Percentiles rank a stretch among this genome's conserved stretches.
phyloP scores from a whole-genome alignment of 1,140 invertebrate species.

The Trypoxylus dichotomus region DNA sequence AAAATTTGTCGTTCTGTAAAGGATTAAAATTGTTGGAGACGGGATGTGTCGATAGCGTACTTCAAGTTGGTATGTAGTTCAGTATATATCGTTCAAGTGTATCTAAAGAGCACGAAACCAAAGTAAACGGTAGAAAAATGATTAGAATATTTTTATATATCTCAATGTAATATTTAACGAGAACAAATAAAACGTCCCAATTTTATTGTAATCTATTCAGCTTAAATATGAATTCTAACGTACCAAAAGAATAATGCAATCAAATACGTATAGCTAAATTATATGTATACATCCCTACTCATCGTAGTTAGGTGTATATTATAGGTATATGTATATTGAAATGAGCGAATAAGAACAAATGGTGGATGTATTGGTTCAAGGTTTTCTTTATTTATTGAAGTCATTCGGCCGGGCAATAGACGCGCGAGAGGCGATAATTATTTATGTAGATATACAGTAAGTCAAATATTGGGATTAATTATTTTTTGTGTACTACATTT shows the following conservation, averaged over 20 bases:
- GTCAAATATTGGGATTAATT: background rate
- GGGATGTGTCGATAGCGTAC: conserved; percentile 77
- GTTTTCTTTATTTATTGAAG: conserved; percentile 25
- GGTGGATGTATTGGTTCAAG: conserved; percentile 11
- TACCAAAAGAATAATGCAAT: background rate
- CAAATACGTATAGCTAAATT: too few relatives aligned
- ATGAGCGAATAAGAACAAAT: background rate
- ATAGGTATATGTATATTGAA: background rate
- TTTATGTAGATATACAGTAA: background rate
- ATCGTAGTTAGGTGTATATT: too few relatives aligned
- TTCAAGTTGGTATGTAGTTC: conserved; percentile 85
- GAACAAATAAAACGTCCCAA: background rate
- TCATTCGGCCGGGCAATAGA: background rate
- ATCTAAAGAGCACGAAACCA: too few relatives aligned
- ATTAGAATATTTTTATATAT: too few relatives aligned
- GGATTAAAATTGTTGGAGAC: conserved; percentile 79
- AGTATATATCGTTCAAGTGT: too few relatives aligned
- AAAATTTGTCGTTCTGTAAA: conserved; percentile 82
- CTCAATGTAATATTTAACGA: background rate
- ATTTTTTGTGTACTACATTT: background rate
- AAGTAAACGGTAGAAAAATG: too few relatives aligned
- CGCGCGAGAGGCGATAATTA: background rate
- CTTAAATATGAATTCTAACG: background rate
- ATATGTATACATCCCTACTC: background rate
- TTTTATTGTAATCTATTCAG: background rate